Conservation (phyloP, 2,888 invertebrate species). For the Drosophila eohydei region DNA sequence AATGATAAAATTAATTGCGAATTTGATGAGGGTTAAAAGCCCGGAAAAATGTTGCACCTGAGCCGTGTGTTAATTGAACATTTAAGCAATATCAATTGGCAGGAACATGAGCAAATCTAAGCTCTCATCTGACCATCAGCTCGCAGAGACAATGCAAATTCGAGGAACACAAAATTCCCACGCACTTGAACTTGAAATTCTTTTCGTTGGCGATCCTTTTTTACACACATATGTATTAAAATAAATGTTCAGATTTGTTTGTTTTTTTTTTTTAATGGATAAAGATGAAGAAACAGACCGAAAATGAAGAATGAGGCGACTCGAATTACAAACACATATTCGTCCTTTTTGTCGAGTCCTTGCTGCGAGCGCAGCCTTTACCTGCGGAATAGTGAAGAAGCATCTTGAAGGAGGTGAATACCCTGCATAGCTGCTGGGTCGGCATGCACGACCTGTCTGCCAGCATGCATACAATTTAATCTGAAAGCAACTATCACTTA, state of each 20-base stretch:
- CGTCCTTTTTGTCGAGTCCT: slow-evolving; percentile 29
- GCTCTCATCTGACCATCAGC: slow-evolving; percentile 11
- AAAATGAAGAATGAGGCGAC: slow-evolving; percentile 39
- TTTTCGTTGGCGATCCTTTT: slow-evolving; percentile 56
- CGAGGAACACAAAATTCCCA: slow-evolving; percentile 74
- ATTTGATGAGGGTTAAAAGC: slow-evolving; percentile 55
- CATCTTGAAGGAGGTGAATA: slow-evolving; percentile 47
- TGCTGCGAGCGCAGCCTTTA: slow-evolving; percentile 53
- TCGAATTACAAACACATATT: slow-evolving; percentile 66
- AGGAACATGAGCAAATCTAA: neutral
- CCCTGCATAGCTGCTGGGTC: slow-evolving; percentile 44
- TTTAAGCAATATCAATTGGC: slow-evolving; percentile 16
- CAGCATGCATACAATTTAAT: slow-evolving; percentile 50
- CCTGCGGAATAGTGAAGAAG: slow-evolving; percentile 58
- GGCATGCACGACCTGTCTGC: slow-evolving; percentile 67
- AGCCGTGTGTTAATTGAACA: slow-evolving; percentile 41
- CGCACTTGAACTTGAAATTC: slow-evolving; percentile 80
- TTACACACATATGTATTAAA: slow-evolving; percentile 41
- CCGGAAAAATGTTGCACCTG: slow-evolving; percentile 44
- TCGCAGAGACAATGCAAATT: slow-evolving; percentile 36
- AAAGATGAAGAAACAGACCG: slow-evolving; percentile 19
- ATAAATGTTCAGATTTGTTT: slow-evolving; percentile 34
- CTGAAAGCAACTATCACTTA: slow-evolving; percentile 41
- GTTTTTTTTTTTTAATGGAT: slow-evolving; percentile 24
- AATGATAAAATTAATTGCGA: slow-evolving; percentile 58